Conservation (phyloP, 2,888 invertebrate species). For the Margaritifera margaritifera region DNA sequence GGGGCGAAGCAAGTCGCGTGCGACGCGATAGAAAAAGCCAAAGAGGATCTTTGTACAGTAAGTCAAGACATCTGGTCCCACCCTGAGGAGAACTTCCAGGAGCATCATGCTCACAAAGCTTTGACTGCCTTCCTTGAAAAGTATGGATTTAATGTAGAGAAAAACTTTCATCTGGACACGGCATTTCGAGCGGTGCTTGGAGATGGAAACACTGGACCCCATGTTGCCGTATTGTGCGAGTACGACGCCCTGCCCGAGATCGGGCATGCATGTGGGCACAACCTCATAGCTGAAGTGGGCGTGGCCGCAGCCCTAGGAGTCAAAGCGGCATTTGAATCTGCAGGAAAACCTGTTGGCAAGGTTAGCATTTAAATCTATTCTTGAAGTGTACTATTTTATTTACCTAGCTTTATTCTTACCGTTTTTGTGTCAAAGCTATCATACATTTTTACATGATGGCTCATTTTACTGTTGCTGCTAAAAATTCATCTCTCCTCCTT, state of each 20-base stretch:
- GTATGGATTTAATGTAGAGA: slow-evolving; percentile 55
- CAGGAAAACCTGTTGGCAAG: slow-evolving; percentile 40
- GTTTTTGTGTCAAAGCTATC: too few species aligned
- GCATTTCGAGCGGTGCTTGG: slow-evolving; percentile 50
- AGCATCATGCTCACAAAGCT: slow-evolving; percentile 48
- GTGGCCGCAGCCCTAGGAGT: slow-evolving; percentile 66
- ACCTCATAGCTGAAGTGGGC: slow-evolving; percentile 68
- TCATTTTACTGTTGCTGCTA: too few species aligned
- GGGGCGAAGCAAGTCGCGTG: slow-evolving; percentile 20
- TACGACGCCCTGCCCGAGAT: slow-evolving; percentile 71
- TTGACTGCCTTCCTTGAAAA: slow-evolving; percentile 57
- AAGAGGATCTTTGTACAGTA: slow-evolving; percentile 44
- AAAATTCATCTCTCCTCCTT: too few species aligned
- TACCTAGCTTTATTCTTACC: too few species aligned
- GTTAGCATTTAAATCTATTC: slow-evolving; percentile 10
- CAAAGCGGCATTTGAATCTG: slow-evolving; percentile 54
- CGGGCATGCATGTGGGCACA: slow-evolving; percentile 73
- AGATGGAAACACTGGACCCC: not conserved
- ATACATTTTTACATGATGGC: too few species aligned
- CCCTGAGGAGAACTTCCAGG: slow-evolving; percentile 64
- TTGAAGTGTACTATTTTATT: too few species aligned
- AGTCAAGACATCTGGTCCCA: slow-evolving; percentile 65
- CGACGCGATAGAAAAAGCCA: slow-evolving; percentile 24
- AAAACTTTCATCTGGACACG: slow-evolving; percentile 53
- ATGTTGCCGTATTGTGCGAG: slow-evolving; percentile 58